phyloP scores from a whole-genome alignment of 2,888 invertebrate genomes.

The Metalampra italica region DNA sequence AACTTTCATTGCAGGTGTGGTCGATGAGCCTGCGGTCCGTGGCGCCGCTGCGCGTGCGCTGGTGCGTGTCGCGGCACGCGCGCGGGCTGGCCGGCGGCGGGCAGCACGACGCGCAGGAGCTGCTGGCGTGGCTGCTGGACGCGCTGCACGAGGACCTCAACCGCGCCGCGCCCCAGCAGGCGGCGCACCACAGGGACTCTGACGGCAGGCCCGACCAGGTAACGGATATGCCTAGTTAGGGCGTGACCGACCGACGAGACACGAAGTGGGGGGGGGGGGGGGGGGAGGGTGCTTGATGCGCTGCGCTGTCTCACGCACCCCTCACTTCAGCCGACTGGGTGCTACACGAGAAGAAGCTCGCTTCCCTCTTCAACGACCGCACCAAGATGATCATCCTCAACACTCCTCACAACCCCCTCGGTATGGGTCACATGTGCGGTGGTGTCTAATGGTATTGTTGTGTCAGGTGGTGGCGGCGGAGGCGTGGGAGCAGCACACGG shows the following conservation, averaged over 20 bases:
- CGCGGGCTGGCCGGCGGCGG: constrained; percentile 92
- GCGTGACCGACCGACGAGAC: no score
- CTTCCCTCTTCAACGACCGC: constrained; percentile 87
- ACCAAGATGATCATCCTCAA: constrained; percentile 98
- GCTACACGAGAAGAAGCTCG: constrained; percentile 89
- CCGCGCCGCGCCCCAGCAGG: constrained; percentile 71
- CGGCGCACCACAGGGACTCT: constrained; percentile 49
- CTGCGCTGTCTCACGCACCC: no score
- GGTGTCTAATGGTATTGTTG: background rate
- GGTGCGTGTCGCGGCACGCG: constrained; percentile 92
- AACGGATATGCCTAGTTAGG: no score
- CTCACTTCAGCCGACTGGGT: constrained; percentile 92
- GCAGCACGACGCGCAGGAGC: constrained; percentile 96
- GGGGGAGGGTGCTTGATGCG: constrained; percentile 94
- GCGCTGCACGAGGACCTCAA: constrained; percentile 95
- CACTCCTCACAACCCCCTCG: constrained; percentile 99
- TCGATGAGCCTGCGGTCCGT: constrained; percentile 89
- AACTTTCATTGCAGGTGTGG: no score
- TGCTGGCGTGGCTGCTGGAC: constrained; percentile 94
- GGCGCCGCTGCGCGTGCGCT: constrained; percentile 90
- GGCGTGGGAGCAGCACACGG: constrained; percentile 91
- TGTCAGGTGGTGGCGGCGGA: constrained; percentile 79
- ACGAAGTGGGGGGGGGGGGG: constrained; percentile 92
- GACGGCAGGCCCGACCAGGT: constrained; percentile 50
- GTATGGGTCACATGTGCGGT: no score